Percentiles rank a stretch among this genome's conserved stretches.
Conservation (phyloP, 2,888 invertebrate species). For the Macrophya annulata region DNA sequence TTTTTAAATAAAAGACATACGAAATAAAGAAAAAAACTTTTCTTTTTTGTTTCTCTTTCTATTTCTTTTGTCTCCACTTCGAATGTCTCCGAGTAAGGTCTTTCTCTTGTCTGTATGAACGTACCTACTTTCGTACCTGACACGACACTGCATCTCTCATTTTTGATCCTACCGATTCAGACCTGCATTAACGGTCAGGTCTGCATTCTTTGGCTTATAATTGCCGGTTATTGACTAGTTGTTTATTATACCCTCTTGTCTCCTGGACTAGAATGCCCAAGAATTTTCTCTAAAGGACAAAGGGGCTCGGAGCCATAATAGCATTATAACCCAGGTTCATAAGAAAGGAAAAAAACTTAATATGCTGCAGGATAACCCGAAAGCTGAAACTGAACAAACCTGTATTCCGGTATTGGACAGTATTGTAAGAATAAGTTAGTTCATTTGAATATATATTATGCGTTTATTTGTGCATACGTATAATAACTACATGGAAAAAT, state of each 20-base stretch:
- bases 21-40: neutral
- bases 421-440: too few relatives aligned
- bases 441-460: too few relatives aligned
- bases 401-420: too few relatives aligned
- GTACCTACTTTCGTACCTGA: neutral
- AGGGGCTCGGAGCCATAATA: slow-evolving; percentile 59
- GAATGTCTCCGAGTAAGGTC: too few relatives aligned
- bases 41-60: neutral
- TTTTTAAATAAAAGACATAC: neutral
- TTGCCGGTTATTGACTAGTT: slow-evolving; percentile 62
- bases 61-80: neutral
- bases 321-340: neutral
- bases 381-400: neutral
- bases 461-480: too few relatives aligned
- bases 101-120: neutral
- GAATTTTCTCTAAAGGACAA: slow-evolving; percentile 64
- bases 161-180: neutral
- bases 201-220: slow-evolving; percentile 62
- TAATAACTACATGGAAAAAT: too few relatives aligned
- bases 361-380: too few relatives aligned
- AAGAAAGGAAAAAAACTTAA: neutral
- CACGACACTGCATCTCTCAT: neutral
- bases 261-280: slow-evolving; percentile 63
- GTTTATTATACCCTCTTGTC: slow-evolving; percentile 65
- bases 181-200: slow-evolving; percentile 61